Base-by-base conservation (phyloP, 2,888 invertebrate species). In the Xanthia togata region DNA sequence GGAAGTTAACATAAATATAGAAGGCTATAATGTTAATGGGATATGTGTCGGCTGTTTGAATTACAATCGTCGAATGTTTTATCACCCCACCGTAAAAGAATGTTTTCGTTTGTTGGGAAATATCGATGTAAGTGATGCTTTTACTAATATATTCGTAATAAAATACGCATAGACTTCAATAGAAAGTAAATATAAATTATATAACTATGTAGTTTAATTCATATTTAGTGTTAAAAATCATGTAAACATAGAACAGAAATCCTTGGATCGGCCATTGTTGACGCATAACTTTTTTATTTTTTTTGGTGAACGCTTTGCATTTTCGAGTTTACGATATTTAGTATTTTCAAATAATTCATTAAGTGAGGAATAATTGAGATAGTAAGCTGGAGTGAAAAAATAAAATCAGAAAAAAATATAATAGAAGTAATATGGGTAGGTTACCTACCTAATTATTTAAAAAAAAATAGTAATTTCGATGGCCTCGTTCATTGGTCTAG, bases 1-100 rank as follows among this genome's bases (percentile, higher is more conserved):
- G 84, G 96, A 96, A 93, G 93, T 96, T 53, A 94, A 96, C 73
- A 96, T 96, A 84, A 96, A 96, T 86, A 96, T 96, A 69, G 96
- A 96, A 88, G 96, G 96, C 4, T 96, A 94, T 76, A 96, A 96
- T 88, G 96, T 96, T 44, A 96, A 96, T 67, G 96, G 96, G 0
- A 95, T 96, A 86, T 96, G 96, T 85, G 96, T 96, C 2, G 95
- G 95, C 5, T 96, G 96, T 89, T 91, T 96, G 55, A 95, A 95
- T 81, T 95, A 95, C 77, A 94, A 95, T 82, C 93, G 96, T 6
- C 93, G 92, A 84, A 96, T 96, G 96, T 93, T 88, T 79, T 95
- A 94, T 71, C 84, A 89, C n/a, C 85, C 91, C 8, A 90, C 92
- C 41, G 89, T 95, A 0, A 94, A 93, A 77, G 92, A 94, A 38